Conservation (phyloP, 2,113 vertebrate species). For the Nycticebus coucang region DNA sequence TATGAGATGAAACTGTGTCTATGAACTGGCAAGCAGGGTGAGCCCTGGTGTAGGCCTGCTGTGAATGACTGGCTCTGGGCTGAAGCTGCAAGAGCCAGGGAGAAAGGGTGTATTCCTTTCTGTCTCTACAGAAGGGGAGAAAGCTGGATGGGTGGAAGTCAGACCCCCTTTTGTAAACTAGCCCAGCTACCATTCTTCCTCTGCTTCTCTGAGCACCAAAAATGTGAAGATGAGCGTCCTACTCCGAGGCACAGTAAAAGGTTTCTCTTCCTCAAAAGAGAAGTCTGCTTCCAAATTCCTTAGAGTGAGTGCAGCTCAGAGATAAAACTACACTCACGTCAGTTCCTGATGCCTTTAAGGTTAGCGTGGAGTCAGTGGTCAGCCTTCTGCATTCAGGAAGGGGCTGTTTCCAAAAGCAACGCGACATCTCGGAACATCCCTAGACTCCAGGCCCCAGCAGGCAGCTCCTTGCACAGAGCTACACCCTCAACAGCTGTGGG, state of each 20-base stretch:
- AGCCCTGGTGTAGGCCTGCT: not conserved
- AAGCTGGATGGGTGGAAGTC: not conserved
- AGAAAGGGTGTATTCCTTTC: not conserved
- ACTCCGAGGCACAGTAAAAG: not conserved
- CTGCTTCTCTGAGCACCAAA: not conserved
- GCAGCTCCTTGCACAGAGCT: not conserved
- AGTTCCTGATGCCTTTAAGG: not conserved
- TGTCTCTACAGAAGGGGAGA: not conserved
- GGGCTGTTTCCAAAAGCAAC: accelerated
- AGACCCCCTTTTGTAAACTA: not conserved
- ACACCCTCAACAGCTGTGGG: accelerated
- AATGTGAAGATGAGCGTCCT: not conserved
- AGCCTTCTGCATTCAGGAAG: not conserved
- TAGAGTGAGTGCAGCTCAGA: not conserved
- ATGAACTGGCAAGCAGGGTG: not conserved
- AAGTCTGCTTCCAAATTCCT: not conserved
- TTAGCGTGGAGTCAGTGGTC: not conserved
- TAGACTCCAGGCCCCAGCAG: not conserved
- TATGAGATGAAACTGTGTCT: accelerated
- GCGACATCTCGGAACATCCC: not conserved
- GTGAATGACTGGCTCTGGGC: not conserved
- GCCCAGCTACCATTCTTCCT: too few species aligned
- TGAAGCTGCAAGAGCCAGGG: not conserved
- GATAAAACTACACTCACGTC: not conserved
- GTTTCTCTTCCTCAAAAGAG: not conserved